phyloP scores from a whole-genome alignment of 2,888 invertebrate genomes.

The Liopterus haemorrhoidalis region DNA sequence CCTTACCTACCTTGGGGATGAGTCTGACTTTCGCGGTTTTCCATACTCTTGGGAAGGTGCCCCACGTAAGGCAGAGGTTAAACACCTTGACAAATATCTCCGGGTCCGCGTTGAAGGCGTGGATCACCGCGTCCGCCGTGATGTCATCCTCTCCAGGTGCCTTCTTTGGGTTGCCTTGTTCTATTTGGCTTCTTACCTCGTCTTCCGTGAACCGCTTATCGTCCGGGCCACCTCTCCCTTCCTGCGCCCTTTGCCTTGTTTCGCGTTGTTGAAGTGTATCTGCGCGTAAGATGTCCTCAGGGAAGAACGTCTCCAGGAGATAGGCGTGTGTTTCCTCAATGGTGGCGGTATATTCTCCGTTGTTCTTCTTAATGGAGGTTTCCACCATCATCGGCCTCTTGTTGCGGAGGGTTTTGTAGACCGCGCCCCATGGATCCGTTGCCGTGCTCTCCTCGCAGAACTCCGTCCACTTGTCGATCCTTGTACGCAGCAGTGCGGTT shows the following conservation, averaged over 20 bases:
- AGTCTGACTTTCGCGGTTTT: constrained; percentile 28
- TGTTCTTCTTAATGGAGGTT: background rate
- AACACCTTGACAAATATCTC: too few species aligned
- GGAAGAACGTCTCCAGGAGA: constrained; percentile 15
- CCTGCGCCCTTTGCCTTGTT: background rate
- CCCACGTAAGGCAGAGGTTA: constrained; percentile 42
- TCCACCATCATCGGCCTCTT: background rate
- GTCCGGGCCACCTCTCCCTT: background rate
- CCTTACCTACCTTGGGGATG: constrained; percentile 32
- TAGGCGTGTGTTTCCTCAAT: constrained; percentile 9
- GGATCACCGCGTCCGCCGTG: background rate
- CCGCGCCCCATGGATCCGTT: constrained; percentile 20
- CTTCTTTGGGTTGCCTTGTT: background rate
- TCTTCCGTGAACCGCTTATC: background rate
- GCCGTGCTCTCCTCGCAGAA: constrained; percentile 12
- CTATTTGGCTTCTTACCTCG: constrained; percentile 8
- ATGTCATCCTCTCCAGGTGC: background rate
- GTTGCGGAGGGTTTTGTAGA: constrained; percentile 12
- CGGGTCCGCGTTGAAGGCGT: constrained; percentile 36
- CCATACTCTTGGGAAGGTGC: constrained; percentile 28
- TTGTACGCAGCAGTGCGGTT: constrained; percentile 1
- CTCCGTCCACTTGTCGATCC: constrained; percentile 17
- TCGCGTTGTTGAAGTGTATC: background rate
- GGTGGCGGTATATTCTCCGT: constrained; percentile 7
- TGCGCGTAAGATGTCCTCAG: constrained; percentile 11